Evolutionary conservation across 92 coral and sea anemone species (phyloP).

Genomic region (Umimayanthus kanabou): DNA sequence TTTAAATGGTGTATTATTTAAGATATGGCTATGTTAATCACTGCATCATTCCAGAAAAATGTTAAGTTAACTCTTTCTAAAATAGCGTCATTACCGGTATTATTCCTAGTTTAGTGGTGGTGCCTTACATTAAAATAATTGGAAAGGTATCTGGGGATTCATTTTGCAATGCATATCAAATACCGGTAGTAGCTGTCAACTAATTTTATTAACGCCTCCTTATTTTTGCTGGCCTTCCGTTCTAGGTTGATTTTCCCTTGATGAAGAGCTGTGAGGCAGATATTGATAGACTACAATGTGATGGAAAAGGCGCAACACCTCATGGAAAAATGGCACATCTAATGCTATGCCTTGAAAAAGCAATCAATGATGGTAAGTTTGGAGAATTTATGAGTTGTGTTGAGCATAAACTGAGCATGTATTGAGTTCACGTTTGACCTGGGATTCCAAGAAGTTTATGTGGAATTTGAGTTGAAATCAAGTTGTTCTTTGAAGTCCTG

Average conservation of each 20-base stretch:
- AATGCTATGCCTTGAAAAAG: constrained; percentile 81
- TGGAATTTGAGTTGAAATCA: neutral
- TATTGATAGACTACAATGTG: constrained; percentile 57
- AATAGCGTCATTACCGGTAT: no score
- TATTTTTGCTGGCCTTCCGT: constrained; percentile 5
- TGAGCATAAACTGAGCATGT: no score
- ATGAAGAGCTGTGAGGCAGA: constrained; percentile 72
- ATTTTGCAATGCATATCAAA: neutral
- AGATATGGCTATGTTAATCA: no score
- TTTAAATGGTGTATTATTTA: no score
- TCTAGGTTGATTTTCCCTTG: constrained; percentile 85
- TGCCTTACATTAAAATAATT: no score
- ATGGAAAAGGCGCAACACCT: constrained; percentile 50
- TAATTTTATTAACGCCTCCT: neutral
- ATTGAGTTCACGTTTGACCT: no score
- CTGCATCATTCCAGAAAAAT: no score
- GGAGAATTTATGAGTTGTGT: neutral
- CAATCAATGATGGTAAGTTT: constrained; percentile 78
- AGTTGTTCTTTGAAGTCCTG: no score
- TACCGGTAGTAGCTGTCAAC: neutral
- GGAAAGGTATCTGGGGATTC: no score
- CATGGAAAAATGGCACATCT: constrained; percentile 82
- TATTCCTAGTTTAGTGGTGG: no score
- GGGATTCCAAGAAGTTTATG: neutral
- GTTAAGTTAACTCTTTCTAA: no score